Conservation (phyloP, 2,888 invertebrate genomes). For the Parascotia fuliginaria region DNA sequence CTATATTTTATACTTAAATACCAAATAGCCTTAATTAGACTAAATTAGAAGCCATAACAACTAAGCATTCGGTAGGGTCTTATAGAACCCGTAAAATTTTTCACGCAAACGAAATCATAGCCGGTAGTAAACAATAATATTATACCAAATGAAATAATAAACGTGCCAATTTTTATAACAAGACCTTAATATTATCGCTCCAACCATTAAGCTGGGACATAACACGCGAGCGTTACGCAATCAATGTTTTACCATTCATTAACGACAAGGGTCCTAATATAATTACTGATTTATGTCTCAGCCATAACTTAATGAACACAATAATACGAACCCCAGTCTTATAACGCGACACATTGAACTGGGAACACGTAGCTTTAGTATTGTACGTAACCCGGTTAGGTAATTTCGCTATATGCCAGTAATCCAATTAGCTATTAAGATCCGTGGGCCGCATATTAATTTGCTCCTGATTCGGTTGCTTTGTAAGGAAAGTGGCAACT, state of each 20-base stretch:
- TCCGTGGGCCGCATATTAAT: conserved; percentile 84
- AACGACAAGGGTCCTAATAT: conserved; percentile 66
- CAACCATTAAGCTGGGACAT: conserved; percentile 29
- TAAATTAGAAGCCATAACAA: too few species aligned
- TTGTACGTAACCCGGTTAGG: conserved; percentile 80
- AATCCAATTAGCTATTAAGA: conserved; percentile 86
- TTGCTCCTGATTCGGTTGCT: conserved; percentile 66
- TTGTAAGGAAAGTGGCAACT: conserved; percentile 67
- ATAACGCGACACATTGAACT: conserved; percentile 43
- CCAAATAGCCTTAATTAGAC: too few species aligned
- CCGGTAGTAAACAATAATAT: not conserved
- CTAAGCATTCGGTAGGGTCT: too few species aligned
- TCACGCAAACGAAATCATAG: not conserved
- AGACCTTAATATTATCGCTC: conserved; percentile 17
- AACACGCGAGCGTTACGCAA: conserved; percentile 50
- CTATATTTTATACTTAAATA: too few species aligned
- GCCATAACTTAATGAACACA: conserved; percentile 68
- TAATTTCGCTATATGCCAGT: conserved; percentile 83
- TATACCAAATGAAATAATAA: not conserved
- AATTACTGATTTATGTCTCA: conserved; percentile 74
- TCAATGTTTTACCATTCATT: conserved; percentile 53
- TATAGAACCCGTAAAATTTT: too few species aligned
- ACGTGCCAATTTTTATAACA: conserved; percentile 13
- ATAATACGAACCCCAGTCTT: conserved; percentile 52
- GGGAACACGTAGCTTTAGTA: conserved; percentile 71